Percentiles rank a stretch among this genome's conserved stretches.
phyloP scores from a whole-genome alignment of 2,113 vertebrate species.

The Camelus bactrianus region DNA sequence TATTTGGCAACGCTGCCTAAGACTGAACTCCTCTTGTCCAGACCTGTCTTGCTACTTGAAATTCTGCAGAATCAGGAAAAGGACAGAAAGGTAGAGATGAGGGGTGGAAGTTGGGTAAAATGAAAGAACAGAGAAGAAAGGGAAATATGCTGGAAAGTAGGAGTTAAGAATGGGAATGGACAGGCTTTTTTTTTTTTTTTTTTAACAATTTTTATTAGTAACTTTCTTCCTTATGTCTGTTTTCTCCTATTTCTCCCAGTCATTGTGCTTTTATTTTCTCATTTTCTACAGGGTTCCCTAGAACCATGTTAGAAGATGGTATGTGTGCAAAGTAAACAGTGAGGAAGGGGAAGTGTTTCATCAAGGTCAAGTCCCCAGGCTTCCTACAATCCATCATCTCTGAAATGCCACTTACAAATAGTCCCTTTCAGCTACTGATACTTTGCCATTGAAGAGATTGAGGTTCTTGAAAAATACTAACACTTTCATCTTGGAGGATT shows the following conservation, averaged over 20 bases:
- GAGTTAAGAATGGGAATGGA: background rate
- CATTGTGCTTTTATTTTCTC: background rate
- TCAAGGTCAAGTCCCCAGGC: background rate
- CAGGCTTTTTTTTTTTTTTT: background rate
- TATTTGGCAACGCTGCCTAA: background rate
- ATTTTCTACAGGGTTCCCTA: background rate
- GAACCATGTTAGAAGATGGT: background rate
- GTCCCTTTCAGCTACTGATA: background rate
- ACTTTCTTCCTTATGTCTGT: background rate
- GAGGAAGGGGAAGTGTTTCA: background rate
- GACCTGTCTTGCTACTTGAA: background rate
- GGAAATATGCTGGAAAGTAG: background rate
- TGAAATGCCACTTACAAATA: background rate
- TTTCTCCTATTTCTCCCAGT: background rate
- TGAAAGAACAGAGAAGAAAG: background rate
- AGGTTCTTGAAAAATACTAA: background rate
- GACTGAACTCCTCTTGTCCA: background rate
- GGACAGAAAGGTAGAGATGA: background rate
- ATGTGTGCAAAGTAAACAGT: background rate
- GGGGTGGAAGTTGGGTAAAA: background rate
- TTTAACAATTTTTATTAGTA: background rate
- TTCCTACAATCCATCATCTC: background rate
- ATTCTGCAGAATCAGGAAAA: background rate
- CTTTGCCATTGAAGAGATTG: constrained; percentile 8
- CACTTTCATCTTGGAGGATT: background rate